Conservation (phyloP, 2,797 vertebrate genomes). For the Holocentrus rufus region DNA sequence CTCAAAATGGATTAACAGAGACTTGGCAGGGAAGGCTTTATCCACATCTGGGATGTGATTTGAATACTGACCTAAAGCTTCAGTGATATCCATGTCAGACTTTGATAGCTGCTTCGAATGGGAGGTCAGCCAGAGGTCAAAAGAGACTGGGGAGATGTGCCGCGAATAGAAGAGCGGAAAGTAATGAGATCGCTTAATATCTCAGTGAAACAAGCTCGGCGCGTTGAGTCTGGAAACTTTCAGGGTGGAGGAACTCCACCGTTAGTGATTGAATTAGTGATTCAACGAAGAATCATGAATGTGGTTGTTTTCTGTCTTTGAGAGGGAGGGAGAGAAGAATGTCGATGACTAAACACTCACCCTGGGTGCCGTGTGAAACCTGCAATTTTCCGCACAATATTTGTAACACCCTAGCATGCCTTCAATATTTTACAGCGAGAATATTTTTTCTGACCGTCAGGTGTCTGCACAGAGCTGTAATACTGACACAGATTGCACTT, state of each 20-base stretch:
- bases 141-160: slow-evolving; percentile 38
- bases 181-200: slow-evolving; percentile 43
- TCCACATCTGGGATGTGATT: slow-evolving; percentile 52
- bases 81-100: slow-evolving; percentile 44
- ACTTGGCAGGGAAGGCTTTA: slow-evolving; percentile 42
- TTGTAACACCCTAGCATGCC: not conserved
- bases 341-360: not conserved
- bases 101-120: slow-evolving; percentile 46
- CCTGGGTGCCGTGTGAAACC: not conserved
- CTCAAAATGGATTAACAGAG: slow-evolving; percentile 51
- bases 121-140: slow-evolving; percentile 63
- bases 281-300: not conserved
- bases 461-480: slow-evolving; percentile 6
- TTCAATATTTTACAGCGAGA: slow-evolving; percentile 5
- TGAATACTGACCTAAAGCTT: slow-evolving; percentile 63
- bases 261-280: not conserved
- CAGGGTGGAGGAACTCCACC: slow-evolving; percentile 14
- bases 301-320: slow-evolving; percentile 1
- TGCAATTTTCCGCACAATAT: not conserved
- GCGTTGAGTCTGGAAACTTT: slow-evolving; percentile 26
- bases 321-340: not conserved
- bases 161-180: slow-evolving; percentile 34
- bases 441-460: not conserved
- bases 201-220: slow-evolving; percentile 9
- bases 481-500: slow-evolving; percentile 7